Conservation (phyloP, 2,797 vertebrate species). For the Allobates femoralis region DNA sequence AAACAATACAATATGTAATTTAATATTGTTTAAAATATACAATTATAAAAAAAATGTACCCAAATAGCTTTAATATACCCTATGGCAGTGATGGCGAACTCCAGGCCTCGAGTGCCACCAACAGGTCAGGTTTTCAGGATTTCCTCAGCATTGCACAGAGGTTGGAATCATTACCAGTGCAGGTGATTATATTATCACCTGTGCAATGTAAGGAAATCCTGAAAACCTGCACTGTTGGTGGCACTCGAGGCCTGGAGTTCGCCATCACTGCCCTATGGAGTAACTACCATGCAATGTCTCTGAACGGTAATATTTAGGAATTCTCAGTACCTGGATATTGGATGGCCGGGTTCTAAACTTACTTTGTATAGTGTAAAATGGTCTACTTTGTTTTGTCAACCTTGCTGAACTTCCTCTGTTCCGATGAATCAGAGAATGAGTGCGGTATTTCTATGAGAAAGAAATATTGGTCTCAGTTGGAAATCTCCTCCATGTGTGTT, state of each 20-base stretch:
- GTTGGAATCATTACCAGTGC: too few relatives aligned
- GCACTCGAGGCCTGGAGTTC: too few relatives aligned
- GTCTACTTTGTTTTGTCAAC: conserved; percentile 78
- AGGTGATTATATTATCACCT: too few relatives aligned
- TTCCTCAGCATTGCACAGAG: too few relatives aligned
- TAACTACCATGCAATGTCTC: not conserved
- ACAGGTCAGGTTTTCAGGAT: too few relatives aligned
- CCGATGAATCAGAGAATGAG: conserved; percentile 73
- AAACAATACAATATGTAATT: not conserved
- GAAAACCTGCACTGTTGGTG: too few relatives aligned
- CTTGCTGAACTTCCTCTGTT: conserved; percentile 79
- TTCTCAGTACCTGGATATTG: conserved; percentile 72
- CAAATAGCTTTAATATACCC: too few relatives aligned
- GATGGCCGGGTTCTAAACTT: conserved; percentile 72
- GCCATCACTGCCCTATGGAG: not conserved
- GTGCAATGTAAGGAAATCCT: too few relatives aligned
- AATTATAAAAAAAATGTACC: too few relatives aligned
- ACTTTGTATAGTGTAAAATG: conserved; percentile 76
- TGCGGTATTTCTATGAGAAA: conserved; percentile 81
- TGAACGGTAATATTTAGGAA: conserved; percentile 60
- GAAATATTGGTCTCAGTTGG: conserved; percentile 80
- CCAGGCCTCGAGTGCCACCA: too few relatives aligned
- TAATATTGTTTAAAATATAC: not conserved
- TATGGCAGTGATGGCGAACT: too few relatives aligned
- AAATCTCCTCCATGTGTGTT: conserved; percentile 84